Evolutionary conservation across 2,113 vertebrate species (phyloP).

Genomic region (Seriola rivoliana): DNA sequence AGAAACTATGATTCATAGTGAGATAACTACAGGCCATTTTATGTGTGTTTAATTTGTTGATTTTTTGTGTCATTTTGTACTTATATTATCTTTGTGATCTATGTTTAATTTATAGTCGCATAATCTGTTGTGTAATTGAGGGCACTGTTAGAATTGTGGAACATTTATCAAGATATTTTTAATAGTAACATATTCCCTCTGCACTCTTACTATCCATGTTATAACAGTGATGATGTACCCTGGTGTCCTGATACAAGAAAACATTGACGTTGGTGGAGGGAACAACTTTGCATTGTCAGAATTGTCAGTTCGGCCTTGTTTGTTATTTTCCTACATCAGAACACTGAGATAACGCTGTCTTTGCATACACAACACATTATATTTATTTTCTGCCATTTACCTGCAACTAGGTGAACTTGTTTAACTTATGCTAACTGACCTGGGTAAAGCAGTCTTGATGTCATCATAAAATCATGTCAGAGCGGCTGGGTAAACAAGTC

Average conservation of each 20-base stretch:
- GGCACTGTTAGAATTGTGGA: background rate
- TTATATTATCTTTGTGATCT: background rate
- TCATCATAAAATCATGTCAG: background rate
- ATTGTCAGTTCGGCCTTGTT: background rate
- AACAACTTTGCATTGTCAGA: background rate
- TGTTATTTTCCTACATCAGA: background rate
- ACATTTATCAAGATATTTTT: background rate
- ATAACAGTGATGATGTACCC: background rate
- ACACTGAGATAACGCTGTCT: background rate
- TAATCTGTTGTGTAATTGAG: background rate
- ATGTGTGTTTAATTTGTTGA: background rate
- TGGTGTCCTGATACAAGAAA: background rate
- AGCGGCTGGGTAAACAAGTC: background rate
- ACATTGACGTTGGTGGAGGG: background rate
- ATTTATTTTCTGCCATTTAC: background rate
- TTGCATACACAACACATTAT: background rate
- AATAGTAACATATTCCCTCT: background rate
- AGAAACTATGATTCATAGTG: background rate
- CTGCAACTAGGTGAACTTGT: background rate
- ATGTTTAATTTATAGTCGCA: background rate
- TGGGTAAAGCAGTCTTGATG: background rate
- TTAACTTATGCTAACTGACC: background rate
- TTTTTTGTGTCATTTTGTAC: background rate
- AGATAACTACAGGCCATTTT: background rate
- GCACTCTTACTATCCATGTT: background rate